Conservation (phyloP, 2,797 vertebrate genomes). For the Heteromormyrus szaboi region DNA sequence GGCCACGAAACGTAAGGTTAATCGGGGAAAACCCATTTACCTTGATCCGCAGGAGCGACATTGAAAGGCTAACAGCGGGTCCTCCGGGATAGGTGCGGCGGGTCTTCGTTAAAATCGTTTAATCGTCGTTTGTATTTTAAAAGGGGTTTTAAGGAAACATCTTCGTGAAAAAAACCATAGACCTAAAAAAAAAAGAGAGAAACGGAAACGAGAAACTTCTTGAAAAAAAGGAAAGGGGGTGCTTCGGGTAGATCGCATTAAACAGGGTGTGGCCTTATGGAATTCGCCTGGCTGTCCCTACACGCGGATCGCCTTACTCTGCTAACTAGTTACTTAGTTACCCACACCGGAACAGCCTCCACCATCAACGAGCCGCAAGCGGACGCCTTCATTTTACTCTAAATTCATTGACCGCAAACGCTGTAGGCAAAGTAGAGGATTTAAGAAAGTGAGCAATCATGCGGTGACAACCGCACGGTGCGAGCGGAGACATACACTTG, state of each 20-base stretch:
- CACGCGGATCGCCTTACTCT: conserved; percentile 2
- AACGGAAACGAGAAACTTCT: conserved; percentile 34
- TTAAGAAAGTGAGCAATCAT: neutral
- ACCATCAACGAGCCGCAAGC: neutral
- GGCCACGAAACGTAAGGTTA: neutral
- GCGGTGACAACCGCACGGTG: neutral
- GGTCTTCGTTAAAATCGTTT: neutral
- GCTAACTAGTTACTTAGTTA: neutral
- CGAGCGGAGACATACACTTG: neutral
- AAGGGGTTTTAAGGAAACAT: neutral
- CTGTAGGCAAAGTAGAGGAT: neutral
- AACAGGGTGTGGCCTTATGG: conserved; percentile 70
- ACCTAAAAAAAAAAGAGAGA: neutral
- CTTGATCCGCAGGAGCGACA: neutral
- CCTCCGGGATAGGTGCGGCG: neutral
- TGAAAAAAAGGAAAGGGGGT: conserved; percentile 36
- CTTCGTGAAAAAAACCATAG: neutral
- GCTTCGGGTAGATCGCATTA: conserved; percentile 58
- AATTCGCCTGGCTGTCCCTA: conserved; percentile 47
- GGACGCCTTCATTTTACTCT: neutral
- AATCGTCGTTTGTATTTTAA: neutral
- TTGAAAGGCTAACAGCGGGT: neutral
- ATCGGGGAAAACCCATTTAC: neutral
- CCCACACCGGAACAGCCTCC: neutral
- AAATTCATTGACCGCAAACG: neutral